These are phyloP conservation scores for Calephelis nemesis DNA, from an alignment of 1,140 invertebrate species.

Conservation along the genomic window DNA sequence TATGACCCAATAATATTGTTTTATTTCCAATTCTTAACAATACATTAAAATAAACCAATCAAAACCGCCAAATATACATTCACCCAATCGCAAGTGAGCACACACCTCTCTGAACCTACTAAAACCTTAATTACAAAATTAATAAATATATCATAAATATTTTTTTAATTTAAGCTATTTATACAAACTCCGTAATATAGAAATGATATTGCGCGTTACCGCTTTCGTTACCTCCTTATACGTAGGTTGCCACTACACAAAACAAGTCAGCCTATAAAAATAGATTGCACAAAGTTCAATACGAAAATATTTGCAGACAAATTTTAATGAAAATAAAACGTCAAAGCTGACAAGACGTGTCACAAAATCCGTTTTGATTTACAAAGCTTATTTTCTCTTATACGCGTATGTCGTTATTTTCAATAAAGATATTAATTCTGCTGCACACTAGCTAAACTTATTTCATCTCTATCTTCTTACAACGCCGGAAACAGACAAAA, in stretches of 20 bases:
- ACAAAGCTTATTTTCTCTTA: neutral
- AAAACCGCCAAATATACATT: slow-evolving; percentile 52
- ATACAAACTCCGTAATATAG: slow-evolving; percentile 71
- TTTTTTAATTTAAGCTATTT: slow-evolving; percentile 65
- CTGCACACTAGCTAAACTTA: no score
- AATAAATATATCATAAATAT: slow-evolving; percentile 74
- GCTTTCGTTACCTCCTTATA: slow-evolving; percentile 38
- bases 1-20: slow-evolving; percentile 18
- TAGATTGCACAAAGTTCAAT: slow-evolving; percentile 74
- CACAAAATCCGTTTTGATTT: slow-evolving; percentile 2
- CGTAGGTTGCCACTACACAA: slow-evolving; percentile 47
- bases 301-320: slow-evolving; percentile 68
- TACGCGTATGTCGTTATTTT: neutral
- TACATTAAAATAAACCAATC: slow-evolving; percentile 61
- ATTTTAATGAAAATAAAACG: slow-evolving; percentile 47
- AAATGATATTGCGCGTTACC: slow-evolving; percentile 64
- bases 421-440: neutral
- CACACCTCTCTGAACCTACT: slow-evolving; percentile 55
- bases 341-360: slow-evolving; percentile 2
- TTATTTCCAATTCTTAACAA: slow-evolving; percentile 40
- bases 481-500: no score
- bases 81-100: slow-evolving; percentile 65
- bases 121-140: slow-evolving; percentile 71
- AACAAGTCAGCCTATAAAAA: slow-evolving; percentile 72
- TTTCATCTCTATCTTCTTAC: no score